Evolutionary conservation across 2,113 vertebrate genomes (phyloP).

Genomic region (Caranx melampygus): DNA sequence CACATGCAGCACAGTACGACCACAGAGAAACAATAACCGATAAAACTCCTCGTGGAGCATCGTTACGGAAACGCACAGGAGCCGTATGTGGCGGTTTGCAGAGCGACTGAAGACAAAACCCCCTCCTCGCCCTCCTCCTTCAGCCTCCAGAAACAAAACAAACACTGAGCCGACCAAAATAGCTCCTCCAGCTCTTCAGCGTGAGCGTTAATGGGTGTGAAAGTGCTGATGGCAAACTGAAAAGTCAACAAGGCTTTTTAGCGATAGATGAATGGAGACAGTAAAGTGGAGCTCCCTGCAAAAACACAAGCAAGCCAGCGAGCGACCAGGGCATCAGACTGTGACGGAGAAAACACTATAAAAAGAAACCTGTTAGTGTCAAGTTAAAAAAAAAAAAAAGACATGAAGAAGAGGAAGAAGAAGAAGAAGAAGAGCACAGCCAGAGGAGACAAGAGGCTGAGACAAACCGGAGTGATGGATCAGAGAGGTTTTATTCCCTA

Average conservation of each 20-base stretch:
- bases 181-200: slow-evolving; percentile 22
- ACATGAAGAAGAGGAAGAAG: too few relatives aligned
- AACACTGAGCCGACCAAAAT: slow-evolving; percentile 29
- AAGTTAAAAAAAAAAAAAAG: not conserved
- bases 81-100: not conserved
- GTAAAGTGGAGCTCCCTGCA: not conserved
- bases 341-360: not conserved
- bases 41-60: not conserved
- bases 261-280: slow-evolving; percentile 25
- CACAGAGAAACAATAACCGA: not conserved
- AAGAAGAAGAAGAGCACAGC: not conserved
- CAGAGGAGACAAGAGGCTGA: not conserved
- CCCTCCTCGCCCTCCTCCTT: too few relatives aligned
- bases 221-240: slow-evolving; percentile 43
- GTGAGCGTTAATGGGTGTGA: slow-evolving; percentile 32
- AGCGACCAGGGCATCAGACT: not conserved
- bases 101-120: not conserved
- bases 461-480: not conserved
- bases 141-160: not conserved
- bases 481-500: not conserved
- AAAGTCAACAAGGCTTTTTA: slow-evolving; percentile 29
- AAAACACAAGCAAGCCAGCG: slow-evolving; percentile 6
- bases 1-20: not conserved
- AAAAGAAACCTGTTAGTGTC: slow-evolving; percentile 26
- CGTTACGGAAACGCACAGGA: not conserved